Percentiles rank a stretch among this genome's conserved stretches.
Conservation (phyloP, 2,888 invertebrate genomes). For the Aelia acuminata region DNA sequence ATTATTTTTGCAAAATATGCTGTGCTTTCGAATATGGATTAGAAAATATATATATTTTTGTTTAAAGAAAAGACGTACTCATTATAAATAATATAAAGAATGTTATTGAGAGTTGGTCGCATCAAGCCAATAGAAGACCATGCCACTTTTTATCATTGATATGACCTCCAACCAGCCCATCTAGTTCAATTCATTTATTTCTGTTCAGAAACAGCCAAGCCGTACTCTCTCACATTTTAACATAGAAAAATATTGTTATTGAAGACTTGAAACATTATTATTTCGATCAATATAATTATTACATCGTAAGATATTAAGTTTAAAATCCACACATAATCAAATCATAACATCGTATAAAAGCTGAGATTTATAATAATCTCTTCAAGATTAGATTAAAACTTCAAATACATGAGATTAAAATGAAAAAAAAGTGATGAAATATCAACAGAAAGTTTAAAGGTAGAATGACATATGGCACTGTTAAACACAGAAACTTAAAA, state of each 20-base stretch:
- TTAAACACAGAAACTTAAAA: neutral
- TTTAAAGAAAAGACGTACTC: neutral
- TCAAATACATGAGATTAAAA: neutral
- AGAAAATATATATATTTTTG: neutral
- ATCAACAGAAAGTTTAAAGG: neutral
- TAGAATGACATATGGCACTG: neutral
- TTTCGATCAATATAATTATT: neutral
- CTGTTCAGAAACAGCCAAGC: conserved; percentile 33
- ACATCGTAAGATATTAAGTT: no score
- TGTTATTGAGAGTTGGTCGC: neutral
- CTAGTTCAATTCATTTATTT: conserved; percentile 54
- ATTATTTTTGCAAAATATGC: neutral
- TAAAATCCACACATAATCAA: no score
- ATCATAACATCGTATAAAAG: no score
- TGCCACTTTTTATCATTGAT: conserved; percentile 55
- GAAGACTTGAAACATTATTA: neutral
- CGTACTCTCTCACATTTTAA: neutral
- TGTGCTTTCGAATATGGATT: neutral
- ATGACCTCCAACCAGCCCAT: conserved; percentile 53
- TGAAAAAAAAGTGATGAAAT: neutral
- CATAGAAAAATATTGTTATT: neutral
- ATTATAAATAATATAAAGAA: neutral
- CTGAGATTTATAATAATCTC: no score
- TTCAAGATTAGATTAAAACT: no score
- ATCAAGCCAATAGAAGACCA: conserved; percentile 48